Evolutionary conservation across 1,140 invertebrate species (phyloP).

Genomic region (Notospermus geniculatus): DNA sequence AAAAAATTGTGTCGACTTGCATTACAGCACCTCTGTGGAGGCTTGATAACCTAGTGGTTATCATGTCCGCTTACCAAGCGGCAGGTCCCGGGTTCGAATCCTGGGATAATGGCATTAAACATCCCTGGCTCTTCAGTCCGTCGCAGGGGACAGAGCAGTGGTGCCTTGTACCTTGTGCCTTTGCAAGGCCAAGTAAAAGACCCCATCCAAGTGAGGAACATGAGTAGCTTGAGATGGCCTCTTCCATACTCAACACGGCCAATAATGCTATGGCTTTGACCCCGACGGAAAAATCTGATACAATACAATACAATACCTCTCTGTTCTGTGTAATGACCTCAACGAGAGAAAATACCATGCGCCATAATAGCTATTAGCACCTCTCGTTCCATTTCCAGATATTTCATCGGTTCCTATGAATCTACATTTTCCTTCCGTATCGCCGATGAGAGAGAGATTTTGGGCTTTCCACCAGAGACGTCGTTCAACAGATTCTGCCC

Average conservation of each 20-base stretch:
- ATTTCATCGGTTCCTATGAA: slow-evolving; percentile 88
- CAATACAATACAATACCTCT: not conserved
- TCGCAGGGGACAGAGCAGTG: too few species aligned
- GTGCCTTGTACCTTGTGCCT: too few species aligned
- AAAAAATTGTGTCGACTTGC: not conserved
- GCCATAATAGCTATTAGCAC: slow-evolving; percentile 20
- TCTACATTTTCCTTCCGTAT: slow-evolving; percentile 96
- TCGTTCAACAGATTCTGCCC: slow-evolving; percentile 88
- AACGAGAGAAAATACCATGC: not conserved
- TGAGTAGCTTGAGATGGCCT: too few species aligned
- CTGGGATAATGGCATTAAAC: not conserved
- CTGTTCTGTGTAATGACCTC: not conserved
- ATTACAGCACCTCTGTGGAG: not conserved
- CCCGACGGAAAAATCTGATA: too few species aligned
- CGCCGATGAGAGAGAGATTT: slow-evolving; percentile 93
- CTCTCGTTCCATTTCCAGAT: slow-evolving; percentile 56
- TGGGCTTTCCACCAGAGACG: slow-evolving; percentile 74
- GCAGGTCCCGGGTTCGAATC: too few species aligned
- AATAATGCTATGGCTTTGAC: too few species aligned
- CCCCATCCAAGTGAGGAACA: too few species aligned
- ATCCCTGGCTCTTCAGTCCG: too few species aligned
- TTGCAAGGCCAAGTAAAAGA: too few species aligned
- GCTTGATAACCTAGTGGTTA: too few species aligned
- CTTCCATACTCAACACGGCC: too few species aligned
- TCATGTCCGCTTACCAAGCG: too few species aligned